phyloP scores from a whole-genome alignment of 2,113 vertebrate genomes.

The Pao palembangensis region DNA sequence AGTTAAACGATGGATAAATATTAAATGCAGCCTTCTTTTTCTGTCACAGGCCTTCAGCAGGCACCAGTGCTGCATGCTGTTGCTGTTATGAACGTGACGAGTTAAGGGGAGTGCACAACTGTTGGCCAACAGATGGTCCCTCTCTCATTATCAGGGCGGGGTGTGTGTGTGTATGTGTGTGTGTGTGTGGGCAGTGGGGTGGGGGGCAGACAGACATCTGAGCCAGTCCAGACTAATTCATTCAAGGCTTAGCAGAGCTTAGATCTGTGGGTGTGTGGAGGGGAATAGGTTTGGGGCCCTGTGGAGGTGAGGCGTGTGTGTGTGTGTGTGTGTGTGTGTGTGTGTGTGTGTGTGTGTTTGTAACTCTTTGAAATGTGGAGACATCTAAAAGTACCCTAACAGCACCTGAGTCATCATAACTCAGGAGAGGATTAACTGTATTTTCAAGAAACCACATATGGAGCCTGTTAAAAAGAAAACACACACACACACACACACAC shows the following conservation, averaged over 20 bases:
- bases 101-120: slow-evolving; percentile 24
- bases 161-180: too few species aligned
- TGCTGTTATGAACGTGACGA: slow-evolving; percentile 41
- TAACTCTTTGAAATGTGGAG: slow-evolving; percentile 1
- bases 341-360: too few species aligned
- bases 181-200: too few species aligned
- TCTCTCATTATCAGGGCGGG: slow-evolving; percentile 43
- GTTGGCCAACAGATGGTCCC: slow-evolving; percentile 62
- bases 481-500: background rate
- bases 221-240: slow-evolving; percentile 61
- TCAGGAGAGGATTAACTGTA: slow-evolving; percentile 31
- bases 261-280: slow-evolving; percentile 27
- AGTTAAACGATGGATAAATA: background rate
- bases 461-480: too few species aligned
- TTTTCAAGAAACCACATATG: slow-evolving; percentile 25
- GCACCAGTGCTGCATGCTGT: slow-evolving; percentile 28
- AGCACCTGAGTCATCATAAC: slow-evolving; percentile 31
- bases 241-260: slow-evolving; percentile 60
- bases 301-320: background rate
- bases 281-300: slow-evolving; percentile 28
- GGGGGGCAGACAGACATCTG: slow-evolving; percentile 62
- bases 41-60: background rate
- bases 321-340: background rate
- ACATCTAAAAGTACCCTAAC: slow-evolving; percentile 38
- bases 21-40: background rate